Evolutionary conservation across 2,797 vertebrate species (phyloP).

Genomic region (Harpagifer antarcticus): DNA sequence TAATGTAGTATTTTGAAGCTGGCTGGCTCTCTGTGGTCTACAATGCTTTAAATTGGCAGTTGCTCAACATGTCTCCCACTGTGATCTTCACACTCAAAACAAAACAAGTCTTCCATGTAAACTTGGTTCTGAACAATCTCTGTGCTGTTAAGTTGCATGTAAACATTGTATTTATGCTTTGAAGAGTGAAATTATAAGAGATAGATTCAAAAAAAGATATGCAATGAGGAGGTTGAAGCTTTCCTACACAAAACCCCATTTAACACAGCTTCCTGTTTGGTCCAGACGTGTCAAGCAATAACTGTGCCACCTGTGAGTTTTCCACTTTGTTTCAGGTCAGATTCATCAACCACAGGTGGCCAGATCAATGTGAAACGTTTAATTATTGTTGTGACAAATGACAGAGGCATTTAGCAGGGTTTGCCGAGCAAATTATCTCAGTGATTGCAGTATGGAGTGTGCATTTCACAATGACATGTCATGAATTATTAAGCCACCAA

Average conservation of each 20-base stretch:
- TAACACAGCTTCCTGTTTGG: slow-evolving; percentile 43
- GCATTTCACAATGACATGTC: slow-evolving; percentile 70
- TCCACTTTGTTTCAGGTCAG: slow-evolving; percentile 53
- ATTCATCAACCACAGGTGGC: slow-evolving; percentile 62
- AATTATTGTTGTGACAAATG: slow-evolving; percentile 77
- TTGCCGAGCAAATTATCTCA: slow-evolving; percentile 66
- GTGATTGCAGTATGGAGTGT: slow-evolving; percentile 56
- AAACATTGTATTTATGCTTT: background rate
- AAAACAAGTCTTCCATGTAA: background rate
- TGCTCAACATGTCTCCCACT: no score
- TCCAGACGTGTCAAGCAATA: slow-evolving; percentile 9
- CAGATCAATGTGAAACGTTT: slow-evolving; percentile 65
- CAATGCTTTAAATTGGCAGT: no score
- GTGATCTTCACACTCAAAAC: background rate
- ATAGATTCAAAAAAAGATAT: background rate
- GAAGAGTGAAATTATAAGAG: background rate
- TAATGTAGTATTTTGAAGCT: no score
- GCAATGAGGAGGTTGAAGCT: background rate
- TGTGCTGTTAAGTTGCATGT: background rate
- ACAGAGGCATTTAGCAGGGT: slow-evolving; percentile 60
- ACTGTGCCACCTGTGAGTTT: slow-evolving; percentile 49
- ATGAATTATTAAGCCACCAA: slow-evolving; percentile 75
- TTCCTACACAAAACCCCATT: background rate
- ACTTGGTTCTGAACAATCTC: background rate
- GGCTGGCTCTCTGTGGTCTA: no score